These are phyloP conservation scores for Lumbricus terrestris DNA, from an alignment of 2,888 invertebrate species.

Conservation along the genomic window DNA sequence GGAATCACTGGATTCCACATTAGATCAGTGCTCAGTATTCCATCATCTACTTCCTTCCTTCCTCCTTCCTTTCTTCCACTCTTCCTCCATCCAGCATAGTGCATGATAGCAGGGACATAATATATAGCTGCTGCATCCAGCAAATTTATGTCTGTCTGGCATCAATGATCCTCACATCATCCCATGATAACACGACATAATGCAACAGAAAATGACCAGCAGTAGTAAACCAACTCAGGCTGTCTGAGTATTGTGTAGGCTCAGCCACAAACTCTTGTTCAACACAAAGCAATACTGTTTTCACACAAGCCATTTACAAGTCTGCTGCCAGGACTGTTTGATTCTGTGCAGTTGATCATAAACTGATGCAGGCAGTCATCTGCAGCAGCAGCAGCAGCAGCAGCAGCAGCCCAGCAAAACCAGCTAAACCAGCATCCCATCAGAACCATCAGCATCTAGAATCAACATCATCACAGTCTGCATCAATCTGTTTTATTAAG, in stretches of 20 bases:
- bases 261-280: neutral
- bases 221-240: neutral
- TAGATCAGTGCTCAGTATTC: too few relatives aligned
- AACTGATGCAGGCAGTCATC: neutral
- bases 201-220: neutral
- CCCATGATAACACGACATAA: neutral
- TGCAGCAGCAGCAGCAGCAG: neutral
- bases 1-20: too few relatives aligned
- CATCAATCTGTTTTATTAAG: neutral
- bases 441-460: neutral
- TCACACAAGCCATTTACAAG: neutral
- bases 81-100: neutral
- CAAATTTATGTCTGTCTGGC: neutral
- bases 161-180: neutral
- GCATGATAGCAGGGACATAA: too few relatives aligned
- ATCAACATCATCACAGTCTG: neutral
- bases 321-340: neutral
- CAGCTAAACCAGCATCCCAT: neutral
- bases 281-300: conserved; percentile 3
- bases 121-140: neutral
- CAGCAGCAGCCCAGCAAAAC: neutral
- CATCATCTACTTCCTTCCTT: neutral
- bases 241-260: neutral
- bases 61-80: neutral
- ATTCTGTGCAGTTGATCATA: neutral